Evolutionary conservation across 1,140 invertebrate genomes (phyloP).

Genomic region (Sipha flava): DNA sequence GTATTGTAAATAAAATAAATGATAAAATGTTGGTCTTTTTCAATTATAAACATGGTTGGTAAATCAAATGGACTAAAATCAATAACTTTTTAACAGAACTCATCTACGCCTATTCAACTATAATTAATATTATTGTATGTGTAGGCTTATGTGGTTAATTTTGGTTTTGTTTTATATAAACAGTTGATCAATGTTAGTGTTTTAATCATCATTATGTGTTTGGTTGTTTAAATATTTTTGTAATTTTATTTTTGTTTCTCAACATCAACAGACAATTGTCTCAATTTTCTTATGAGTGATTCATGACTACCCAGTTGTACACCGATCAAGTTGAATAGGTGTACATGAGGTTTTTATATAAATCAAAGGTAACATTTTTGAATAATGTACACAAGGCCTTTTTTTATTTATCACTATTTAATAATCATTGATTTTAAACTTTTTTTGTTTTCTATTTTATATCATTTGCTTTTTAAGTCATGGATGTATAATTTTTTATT

Average conservation of each 20-base stretch:
- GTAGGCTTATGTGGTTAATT: neutral
- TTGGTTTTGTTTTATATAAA: neutral
- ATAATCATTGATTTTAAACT: neutral
- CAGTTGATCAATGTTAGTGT: neutral
- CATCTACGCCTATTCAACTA: slow-evolving; percentile 26
- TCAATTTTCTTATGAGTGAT: slow-evolving; percentile 18
- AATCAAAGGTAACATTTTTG: slow-evolving; percentile 24
- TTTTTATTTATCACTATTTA: slow-evolving; percentile 28
- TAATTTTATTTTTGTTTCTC: slow-evolving; percentile 14
- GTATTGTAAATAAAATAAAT: too few relatives aligned
- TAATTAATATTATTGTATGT: neutral
- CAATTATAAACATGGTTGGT: neutral
- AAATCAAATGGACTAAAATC: too few relatives aligned
- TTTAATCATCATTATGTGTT: neutral
- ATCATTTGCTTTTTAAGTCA: neutral
- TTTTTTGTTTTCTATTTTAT: neutral
- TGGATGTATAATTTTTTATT: neutral
- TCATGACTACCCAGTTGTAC: slow-evolving; percentile 11
- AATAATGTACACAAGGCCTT: slow-evolving; percentile 31
- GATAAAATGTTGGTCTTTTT: too few relatives aligned
- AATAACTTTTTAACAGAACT: too few relatives aligned
- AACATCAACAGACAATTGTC: neutral
- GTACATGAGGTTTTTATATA: slow-evolving; percentile 11
- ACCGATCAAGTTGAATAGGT: slow-evolving; percentile 29
- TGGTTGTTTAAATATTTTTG: neutral